Evolutionary conservation across 1,140 invertebrate species (phyloP), one percentile per base, ranked within the genome.

Genomic region (Drosophila littoralis): DNA sequence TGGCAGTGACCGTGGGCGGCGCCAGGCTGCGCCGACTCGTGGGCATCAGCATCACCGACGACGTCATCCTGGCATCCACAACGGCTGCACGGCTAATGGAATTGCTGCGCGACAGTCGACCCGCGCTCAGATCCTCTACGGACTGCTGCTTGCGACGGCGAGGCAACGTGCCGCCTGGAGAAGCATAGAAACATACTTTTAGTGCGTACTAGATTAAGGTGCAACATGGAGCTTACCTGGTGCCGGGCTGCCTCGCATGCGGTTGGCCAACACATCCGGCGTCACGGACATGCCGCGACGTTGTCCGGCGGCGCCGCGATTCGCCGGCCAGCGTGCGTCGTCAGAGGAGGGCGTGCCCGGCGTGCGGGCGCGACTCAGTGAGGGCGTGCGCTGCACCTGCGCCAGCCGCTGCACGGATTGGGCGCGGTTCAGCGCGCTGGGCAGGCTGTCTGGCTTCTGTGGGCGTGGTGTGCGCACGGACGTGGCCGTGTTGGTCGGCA

Each of bases 331-430:
- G 48, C 95, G 93, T 28, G 95, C 94, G 71, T 96, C 96, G 45
- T 96, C 95, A 6, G 94, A 94, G 0, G 95, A 94, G 0, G 95
- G 95, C 0, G 95, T 96, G 35, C 93, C 93, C 0, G 95, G 94
- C 2, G 95, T 95, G 33, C 94, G 92, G 55, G 94, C 94, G 55
- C 94, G 92, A 5, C 93, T 93, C 2, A 94, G 90, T 0, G 94
- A 94, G 10, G 94, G 94, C 22, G 94, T 94, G 9, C 94, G 94
- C n/a, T 94, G 93, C 32, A 94, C 93, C 10, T 94, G 93, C 33
- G 93, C 92, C 59, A 94, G 92, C 3, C 94, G 93, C 36, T 94
- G 92, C 59, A 94, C 92, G 64, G 94, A 91, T 68, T 94, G 93
- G 0, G 81, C 82, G 15, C 71, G 85, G 50, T 77, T 92, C 7